Evolutionary conservation across 2,797 vertebrate species (phyloP), one percentile per base, ranked within the genome.

Genomic region (Urocyon cinereoargenteus): DNA sequence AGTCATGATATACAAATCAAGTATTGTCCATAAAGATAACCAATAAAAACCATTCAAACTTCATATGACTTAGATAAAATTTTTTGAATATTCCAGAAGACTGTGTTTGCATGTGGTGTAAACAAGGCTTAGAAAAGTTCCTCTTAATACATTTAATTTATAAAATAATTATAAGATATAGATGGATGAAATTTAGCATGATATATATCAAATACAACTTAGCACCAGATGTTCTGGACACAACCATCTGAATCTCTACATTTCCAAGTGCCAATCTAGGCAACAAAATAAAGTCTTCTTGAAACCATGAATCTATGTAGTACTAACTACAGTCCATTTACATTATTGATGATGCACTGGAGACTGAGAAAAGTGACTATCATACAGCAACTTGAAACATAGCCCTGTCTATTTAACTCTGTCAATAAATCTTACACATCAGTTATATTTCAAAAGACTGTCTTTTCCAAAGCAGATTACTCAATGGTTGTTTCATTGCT

Each of bases 71-170:
- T 87, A 62, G 4, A 57, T 61, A 93, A 85, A 21, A 26, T 61
- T 2, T 34, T 86, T 53, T 64, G 79, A 81, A 34, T 84, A 61
- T 70, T 87, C 92, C 61, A 96, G 84, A 95, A 95, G 26, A 28
- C 55, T 90, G 36, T 12, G 5, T 91, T 94, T 96, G 78, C 15
- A 77, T 49, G 10, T 31, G 9, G 19, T 18, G 73, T 36, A 31
- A 72, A 75, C 0, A 18, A 84, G 6, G 8, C 13, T 92, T 89
- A 83, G 16, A 91, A 86, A 92, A 90, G 6, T 77, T 75, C 45
- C 7, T 90, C 68, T 96, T 77, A 86, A 62, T 57, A 45, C 79
- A 64, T 83, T 83, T 66, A 59, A 86, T 70, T 62, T 72, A 77
- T 16, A 84, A 51, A 59, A 84, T 96, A 31, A 83, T 26, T 40